Evolutionary conservation across 2,113 vertebrate species (phyloP).

Genomic region (Probosciger aterrimus): DNA sequence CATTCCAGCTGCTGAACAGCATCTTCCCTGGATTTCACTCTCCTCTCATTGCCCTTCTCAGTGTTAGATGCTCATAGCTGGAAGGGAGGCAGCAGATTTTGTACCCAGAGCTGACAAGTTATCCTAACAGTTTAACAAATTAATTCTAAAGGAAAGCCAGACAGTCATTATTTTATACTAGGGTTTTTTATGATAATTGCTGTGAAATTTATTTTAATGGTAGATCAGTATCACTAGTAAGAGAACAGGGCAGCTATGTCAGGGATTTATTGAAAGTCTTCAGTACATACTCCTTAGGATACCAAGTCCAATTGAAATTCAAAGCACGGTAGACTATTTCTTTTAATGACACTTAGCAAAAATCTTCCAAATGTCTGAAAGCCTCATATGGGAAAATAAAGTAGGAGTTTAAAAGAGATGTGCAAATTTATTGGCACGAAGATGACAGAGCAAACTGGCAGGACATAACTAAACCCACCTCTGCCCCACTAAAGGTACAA

Average conservation of each 20-base stretch:
- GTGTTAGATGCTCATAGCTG: accelerated
- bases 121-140: background rate
- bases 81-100: background rate
- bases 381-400: background rate
- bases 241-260: background rate
- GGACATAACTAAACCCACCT: background rate
- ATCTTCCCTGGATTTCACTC: background rate
- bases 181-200: background rate
- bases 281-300: background rate
- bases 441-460: background rate
- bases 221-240: background rate
- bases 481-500: background rate
- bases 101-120: background rate
- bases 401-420: background rate
- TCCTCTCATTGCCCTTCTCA: background rate
- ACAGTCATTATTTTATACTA: background rate
- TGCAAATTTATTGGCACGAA: background rate
- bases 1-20: background rate
- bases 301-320: background rate
- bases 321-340: background rate
- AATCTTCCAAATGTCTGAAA: background rate
- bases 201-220: background rate
- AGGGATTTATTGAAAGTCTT: background rate
- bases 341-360: background rate
- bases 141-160: background rate